Evolutionary conservation across 2,113 vertebrate genomes (phyloP).

Genomic region (Tragelaphus imberbis): DNA sequence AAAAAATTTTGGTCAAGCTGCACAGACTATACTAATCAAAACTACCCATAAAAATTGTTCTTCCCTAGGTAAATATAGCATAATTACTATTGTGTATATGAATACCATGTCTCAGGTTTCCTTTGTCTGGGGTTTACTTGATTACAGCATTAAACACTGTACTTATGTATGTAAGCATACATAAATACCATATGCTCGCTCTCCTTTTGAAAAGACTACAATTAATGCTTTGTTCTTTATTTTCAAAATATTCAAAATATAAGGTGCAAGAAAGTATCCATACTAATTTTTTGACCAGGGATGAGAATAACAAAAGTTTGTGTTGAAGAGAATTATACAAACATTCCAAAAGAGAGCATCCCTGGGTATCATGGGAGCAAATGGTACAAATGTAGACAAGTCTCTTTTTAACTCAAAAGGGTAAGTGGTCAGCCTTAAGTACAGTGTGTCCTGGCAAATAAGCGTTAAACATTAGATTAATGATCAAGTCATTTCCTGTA

Average conservation of each 20-base stretch:
- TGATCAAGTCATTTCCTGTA: not conserved
- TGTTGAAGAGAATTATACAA: not conserved
- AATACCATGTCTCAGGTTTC: not conserved
- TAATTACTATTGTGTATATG: not conserved
- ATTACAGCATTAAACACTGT: not conserved
- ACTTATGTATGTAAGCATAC: not conserved
- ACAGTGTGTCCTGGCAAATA: not conserved
- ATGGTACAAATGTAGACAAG: not conserved
- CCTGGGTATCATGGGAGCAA: not conserved
- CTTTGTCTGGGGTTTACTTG: not conserved
- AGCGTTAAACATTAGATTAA: not conserved
- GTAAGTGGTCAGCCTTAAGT: not conserved
- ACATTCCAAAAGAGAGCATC: not conserved
- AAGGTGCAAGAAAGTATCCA: not conserved
- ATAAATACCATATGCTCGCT: not conserved
- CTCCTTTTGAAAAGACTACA: conserved; percentile 19
- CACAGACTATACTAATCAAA: conserved; percentile 23
- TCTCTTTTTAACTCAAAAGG: not conserved
- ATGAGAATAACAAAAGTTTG: not conserved
- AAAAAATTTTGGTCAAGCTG: not conserved
- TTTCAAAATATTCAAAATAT: conserved; percentile 41
- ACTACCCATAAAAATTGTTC: not conserved
- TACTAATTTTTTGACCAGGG: not conserved
- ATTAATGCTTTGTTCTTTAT: not conserved
- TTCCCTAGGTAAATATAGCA: not conserved